Conservation (phyloP, 2,113 vertebrate species). For the Copsychus sechellarum region DNA sequence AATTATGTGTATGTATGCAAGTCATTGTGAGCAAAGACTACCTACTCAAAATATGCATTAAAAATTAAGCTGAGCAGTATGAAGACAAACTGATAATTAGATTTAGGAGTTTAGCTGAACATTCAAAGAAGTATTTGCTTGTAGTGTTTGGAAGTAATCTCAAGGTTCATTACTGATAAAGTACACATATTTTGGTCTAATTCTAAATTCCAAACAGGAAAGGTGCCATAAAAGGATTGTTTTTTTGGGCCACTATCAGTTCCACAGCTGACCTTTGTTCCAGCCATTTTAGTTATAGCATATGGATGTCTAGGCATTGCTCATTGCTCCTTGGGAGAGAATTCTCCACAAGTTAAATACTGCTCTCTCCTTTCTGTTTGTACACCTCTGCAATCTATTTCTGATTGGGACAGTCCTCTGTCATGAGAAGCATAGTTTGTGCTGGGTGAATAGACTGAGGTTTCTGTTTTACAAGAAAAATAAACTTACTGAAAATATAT, state of each 20-base stretch:
- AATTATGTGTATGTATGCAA: neutral
- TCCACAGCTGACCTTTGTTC: neutral
- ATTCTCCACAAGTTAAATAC: neutral
- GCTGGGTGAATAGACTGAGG: neutral
- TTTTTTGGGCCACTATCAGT: neutral
- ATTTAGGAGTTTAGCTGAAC: neutral
- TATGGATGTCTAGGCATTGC: neutral
- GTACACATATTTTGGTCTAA: neutral
- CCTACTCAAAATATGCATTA: neutral
- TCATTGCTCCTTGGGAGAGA: neutral
- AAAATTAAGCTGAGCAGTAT: neutral
- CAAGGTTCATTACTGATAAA: neutral
- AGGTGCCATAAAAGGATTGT: no score
- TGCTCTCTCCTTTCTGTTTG: neutral
- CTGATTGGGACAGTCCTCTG: neutral
- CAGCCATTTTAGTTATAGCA: neutral
- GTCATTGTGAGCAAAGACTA: neutral
- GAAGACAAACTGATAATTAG: neutral
- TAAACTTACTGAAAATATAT: neutral
- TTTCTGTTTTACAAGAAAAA: neutral
- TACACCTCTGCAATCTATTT: neutral
- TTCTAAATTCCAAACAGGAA: neutral
- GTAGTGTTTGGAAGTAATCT: neutral
- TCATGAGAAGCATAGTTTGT: neutral
- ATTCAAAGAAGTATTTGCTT: neutral